A percentile compares a stretch with the other conserved stretches of the same genome.
phyloP scores from a whole-genome alignment of 1,140 invertebrate genomes.

The Wiebesia pumilae region DNA sequence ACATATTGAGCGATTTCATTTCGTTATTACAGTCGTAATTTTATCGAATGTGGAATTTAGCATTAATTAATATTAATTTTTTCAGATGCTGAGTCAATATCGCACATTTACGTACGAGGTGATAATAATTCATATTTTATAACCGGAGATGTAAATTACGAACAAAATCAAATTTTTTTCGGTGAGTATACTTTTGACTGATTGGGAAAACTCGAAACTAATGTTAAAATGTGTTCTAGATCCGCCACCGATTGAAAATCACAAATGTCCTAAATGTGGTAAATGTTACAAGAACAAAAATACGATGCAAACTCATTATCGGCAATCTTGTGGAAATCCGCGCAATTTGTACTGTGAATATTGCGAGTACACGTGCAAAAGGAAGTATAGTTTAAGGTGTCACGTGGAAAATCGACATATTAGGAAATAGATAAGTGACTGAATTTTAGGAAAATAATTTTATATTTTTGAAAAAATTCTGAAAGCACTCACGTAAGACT shows the following conservation, averaged over 20 bases:
- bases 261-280: slow-evolving; percentile 59
- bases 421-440: background rate
- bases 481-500: too few species aligned
- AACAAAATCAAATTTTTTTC: background rate
- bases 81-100: background rate
- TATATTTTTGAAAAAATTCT: too few species aligned
- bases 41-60: background rate
- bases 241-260: background rate
- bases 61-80: background rate
- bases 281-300: slow-evolving; percentile 33
- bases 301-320: slow-evolving; percentile 32
- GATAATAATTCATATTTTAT: background rate
- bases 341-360: background rate
- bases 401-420: slow-evolving; percentile 6
- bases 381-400: slow-evolving; percentile 12
- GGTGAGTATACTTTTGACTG: background rate
- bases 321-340: background rate
- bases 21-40: background rate
- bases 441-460: too few species aligned
- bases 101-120: background rate
- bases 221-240: background rate
- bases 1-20: background rate
- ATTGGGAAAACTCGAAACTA: background rate
- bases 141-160: background rate
- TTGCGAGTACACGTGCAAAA: slow-evolving; percentile 22